These are phyloP conservation scores for Chascanopsetta lugubris DNA, from an alignment of 2,113 vertebrate species.

Conservation along the genomic window DNA sequence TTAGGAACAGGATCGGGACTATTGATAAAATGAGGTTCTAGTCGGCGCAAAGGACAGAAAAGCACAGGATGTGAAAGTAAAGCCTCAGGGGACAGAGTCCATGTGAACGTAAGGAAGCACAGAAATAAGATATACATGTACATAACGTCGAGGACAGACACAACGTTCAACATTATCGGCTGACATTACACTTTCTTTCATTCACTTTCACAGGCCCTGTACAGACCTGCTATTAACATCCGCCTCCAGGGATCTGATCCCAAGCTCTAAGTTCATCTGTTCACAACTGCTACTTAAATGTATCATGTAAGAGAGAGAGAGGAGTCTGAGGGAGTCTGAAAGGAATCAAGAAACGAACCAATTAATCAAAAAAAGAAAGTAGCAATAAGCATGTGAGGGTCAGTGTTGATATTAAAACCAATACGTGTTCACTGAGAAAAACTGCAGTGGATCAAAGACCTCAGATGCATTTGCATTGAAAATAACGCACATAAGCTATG, in stretches of 20 bases:
- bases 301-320: no score
- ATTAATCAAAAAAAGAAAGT: no score
- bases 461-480: no score
- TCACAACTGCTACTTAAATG: no score
- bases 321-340: no score
- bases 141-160: slow-evolving; percentile 18
- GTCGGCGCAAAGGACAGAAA: slow-evolving; percentile 3
- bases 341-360: no score
- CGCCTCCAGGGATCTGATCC: not conserved
- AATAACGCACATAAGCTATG: no score
- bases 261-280: not conserved
- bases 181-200: slow-evolving; percentile 5
- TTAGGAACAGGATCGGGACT: not conserved
- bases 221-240: not conserved
- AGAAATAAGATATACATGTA: not conserved
- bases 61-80: slow-evolving; percentile 19
- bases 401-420: no score
- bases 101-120: slow-evolving; percentile 19
- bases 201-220: slow-evolving; percentile 3
- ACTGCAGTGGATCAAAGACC: no score
- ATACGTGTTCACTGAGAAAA: no score
- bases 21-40: slow-evolving; percentile 2
- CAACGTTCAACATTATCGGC: slow-evolving; percentile 11
- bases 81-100: slow-evolving; percentile 12
- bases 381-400: no score